Percentiles rank a stretch among this genome's conserved stretches.
phyloP scores from a whole-genome alignment of 2,113 vertebrate species.

The Cichladusa arquata region DNA sequence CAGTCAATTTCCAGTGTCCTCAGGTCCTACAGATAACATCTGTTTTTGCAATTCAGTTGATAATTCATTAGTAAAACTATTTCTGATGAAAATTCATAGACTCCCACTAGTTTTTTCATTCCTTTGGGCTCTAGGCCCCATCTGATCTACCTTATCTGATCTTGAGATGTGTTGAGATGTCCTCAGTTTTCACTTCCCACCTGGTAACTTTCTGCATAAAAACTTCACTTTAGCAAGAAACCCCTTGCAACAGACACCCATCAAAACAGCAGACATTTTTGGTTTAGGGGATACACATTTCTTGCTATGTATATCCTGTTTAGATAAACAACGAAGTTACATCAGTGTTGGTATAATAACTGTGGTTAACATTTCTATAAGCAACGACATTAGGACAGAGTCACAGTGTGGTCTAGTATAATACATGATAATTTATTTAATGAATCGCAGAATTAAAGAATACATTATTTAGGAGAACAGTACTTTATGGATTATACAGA shows the following conservation, averaged over 20 bases:
- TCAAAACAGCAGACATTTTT: not conserved
- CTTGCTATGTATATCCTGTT: not conserved
- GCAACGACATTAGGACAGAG: not conserved
- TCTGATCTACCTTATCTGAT: not conserved
- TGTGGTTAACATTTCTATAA: not conserved
- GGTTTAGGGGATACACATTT: not conserved
- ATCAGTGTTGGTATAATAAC: not conserved
- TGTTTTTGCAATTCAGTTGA: not conserved
- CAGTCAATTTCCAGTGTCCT: not conserved
- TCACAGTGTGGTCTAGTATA: not conserved
- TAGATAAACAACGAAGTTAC: not conserved
- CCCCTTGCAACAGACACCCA: not conserved
- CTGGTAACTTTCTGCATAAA: not conserved
- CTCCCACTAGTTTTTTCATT: not conserved
- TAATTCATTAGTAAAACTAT: constrained; percentile 32
- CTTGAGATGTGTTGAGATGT: not conserved
- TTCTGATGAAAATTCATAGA: not conserved
- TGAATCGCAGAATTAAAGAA: not conserved
- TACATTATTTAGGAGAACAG: not conserved
- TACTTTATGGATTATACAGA: not conserved
- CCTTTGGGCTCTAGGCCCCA: not conserved
- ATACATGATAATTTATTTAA: not conserved
- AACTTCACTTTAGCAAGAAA: not conserved
- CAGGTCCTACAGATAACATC: not conserved
- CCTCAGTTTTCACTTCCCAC: not conserved